A percentile compares a stretch with the other conserved stretches of the same genome.
These are phyloP conservation scores for Mylabris phalerata DNA, from an alignment of 1,140 invertebrate genomes.

Conservation along the genomic window DNA sequence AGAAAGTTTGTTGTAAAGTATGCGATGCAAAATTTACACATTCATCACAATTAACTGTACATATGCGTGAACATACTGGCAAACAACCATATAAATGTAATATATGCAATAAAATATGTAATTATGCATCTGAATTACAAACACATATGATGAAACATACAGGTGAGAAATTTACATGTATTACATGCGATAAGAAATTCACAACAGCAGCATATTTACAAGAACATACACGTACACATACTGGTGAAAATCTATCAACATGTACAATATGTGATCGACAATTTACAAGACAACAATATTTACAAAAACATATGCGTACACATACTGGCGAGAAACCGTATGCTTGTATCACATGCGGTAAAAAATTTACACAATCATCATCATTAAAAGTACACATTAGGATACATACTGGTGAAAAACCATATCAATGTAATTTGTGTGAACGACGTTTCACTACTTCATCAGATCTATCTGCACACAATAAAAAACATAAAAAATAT, in stretches of 20 bases:
- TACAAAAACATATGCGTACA: slow-evolving; percentile 43
- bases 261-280: slow-evolving; percentile 48
- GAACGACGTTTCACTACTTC: slow-evolving; percentile 51
- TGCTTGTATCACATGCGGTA: slow-evolving; percentile 66
- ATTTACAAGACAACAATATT: slow-evolving; percentile 41
- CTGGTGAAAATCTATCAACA: slow-evolving; percentile 38
- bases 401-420: slow-evolving; percentile 57
- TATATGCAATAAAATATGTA: slow-evolving; percentile 62
- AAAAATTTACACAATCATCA: slow-evolving; percentile 69
- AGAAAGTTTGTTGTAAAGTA: slow-evolving; percentile 41
- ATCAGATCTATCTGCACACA: slow-evolving; percentile 56
- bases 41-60: slow-evolving; percentile 54
- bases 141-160: slow-evolving; percentile 73
- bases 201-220: slow-evolving; percentile 35
- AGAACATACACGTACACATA: slow-evolving; percentile 30
- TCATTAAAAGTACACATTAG: slow-evolving; percentile 49
- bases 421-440: slow-evolving; percentile 47
- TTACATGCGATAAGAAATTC: slow-evolving; percentile 39
- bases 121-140: slow-evolving; percentile 74
- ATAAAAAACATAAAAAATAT: slow-evolving; percentile 53
- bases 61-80: slow-evolving; percentile 63
- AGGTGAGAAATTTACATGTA: slow-evolving; percentile 55
- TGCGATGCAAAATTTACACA: slow-evolving; percentile 53
- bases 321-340: slow-evolving; percentile 70
- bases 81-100: slow-evolving; percentile 63